These are phyloP conservation scores for Oceanites oceanicus DNA, from an alignment of 2,113 vertebrate genomes.

Conservation along the genomic window DNA sequence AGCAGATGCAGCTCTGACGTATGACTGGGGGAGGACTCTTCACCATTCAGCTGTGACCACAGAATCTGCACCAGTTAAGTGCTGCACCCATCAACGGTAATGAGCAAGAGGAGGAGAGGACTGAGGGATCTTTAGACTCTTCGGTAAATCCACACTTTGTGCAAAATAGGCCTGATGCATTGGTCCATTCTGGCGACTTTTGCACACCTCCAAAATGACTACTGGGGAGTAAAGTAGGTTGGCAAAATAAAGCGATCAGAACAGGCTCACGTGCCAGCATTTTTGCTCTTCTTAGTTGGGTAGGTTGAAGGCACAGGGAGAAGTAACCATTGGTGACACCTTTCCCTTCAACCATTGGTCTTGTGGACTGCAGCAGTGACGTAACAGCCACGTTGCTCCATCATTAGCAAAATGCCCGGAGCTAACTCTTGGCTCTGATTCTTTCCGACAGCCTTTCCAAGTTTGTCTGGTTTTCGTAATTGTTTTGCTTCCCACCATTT, in stretches of 20 bases:
- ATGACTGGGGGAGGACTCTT: background rate
- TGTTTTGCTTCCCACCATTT: background rate
- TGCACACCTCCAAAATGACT: background rate
- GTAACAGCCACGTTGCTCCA: background rate
- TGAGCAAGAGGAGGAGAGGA: background rate
- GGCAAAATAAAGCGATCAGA: background rate
- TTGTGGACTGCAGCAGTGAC: background rate
- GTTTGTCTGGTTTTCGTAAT: background rate
- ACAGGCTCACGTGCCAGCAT: accelerated
- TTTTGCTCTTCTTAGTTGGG: background rate
- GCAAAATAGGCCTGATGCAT: background rate
- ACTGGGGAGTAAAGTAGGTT: background rate
- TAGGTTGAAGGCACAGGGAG: background rate
- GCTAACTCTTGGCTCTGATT: background rate
- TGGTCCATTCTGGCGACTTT: background rate
- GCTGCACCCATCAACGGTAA: background rate
- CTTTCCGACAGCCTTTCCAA: background rate
- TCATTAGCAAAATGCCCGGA: background rate
- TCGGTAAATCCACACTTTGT: background rate
- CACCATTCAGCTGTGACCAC: background rate
- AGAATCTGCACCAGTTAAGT: background rate
- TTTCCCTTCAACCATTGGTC: background rate
- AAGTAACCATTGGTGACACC: background rate
- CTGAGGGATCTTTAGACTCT: background rate
- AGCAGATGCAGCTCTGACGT: background rate